Evolutionary conservation across 2,797 vertebrate species (phyloP), one percentile per base, ranked within the genome.

Genomic region (Mycteria americana): DNA sequence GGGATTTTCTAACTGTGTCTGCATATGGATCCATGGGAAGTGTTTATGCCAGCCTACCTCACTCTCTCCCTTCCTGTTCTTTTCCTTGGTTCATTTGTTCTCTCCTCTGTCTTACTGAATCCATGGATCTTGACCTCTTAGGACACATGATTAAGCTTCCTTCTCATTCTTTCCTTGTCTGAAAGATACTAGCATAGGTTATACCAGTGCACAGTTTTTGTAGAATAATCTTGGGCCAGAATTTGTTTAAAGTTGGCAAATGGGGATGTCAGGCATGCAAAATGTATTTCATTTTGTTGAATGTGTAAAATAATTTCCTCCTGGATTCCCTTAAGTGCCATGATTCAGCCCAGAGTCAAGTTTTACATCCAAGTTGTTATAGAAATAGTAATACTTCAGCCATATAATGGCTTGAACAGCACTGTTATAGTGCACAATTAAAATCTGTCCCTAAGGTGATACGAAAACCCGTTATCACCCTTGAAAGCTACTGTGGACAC

Each of bases 361-460:
- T 91, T 95, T 83, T 70, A 88, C 11, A 53, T 67, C 53, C 64
- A 53, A 19, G 30, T 72, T 84, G 33, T 81, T 62, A 83, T 1
- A 90, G 88, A 88, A 95, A 75, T 69, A 94, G 60, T 63, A 87
- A 81, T 93, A 87, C 56, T 80, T 81, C 53, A 88, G 92, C 67
- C 37, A 50, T 60, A 21, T 67, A 90, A 85, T 39, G 43, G 33
- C 84, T 88, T 69, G 33, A 93, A 76, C 33, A 70, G 45, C 21
- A 15, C 59, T 84, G 41, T 78, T 89, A 59, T 1, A 88, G 81
- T 76, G 72, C 86, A 88, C 62, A 92, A 93, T 89, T 92, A 93
- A 92, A 95, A 82, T 74, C 64, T 65, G 68, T 84, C 84, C 57
- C 68, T 51, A 48, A 76, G 57, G 70, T 82, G 82, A 57, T 85